phyloP scores from a whole-genome alignment of 1,140 invertebrate genomes.

The Nasonia vitripennis region DNA sequence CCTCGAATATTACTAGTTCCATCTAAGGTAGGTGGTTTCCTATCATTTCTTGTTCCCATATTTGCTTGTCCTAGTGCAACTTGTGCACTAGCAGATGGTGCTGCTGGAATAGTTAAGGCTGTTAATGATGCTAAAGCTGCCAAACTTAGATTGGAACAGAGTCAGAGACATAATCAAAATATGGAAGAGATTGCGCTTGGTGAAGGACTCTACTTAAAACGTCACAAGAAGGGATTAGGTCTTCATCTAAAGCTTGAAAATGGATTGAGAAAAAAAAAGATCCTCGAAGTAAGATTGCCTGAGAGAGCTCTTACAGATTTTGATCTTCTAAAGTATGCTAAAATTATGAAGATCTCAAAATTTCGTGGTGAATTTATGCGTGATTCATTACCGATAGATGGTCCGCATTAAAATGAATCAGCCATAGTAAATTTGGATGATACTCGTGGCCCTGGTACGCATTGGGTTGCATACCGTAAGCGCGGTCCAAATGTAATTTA shows the following conservation, averaged over 20 bases:
- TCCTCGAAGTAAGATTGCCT: background rate
- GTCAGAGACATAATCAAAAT: too few species aligned
- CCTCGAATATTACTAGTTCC: constrained; percentile 38
- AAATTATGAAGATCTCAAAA: constrained; percentile 4
- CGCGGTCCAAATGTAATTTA: constrained; percentile 55
- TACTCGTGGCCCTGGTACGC: constrained; percentile 55
- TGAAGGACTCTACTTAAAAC: background rate
- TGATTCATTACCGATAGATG: constrained; percentile 26
- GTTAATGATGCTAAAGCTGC: background rate
- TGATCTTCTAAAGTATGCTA: background rate
- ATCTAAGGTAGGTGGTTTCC: constrained; percentile 30
- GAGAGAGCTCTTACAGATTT: too few species aligned
- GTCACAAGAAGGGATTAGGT: background rate
- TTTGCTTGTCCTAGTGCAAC: constrained; percentile 33
- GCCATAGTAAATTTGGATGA: constrained; percentile 58
- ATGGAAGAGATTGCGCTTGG: too few species aligned
- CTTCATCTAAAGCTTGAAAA: background rate
- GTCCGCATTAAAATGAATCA: constrained; percentile 55
- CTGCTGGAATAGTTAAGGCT: background rate
- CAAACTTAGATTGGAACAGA: too few species aligned
- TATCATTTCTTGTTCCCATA: constrained; percentile 38
- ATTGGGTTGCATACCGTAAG: constrained; percentile 65
- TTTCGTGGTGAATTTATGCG: background rate
- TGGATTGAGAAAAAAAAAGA: constrained; percentile 19
- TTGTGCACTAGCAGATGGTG: constrained; percentile 12